phyloP scores from a whole-genome alignment of 2,113 vertebrate species.

The Sturnira hondurensis region DNA sequence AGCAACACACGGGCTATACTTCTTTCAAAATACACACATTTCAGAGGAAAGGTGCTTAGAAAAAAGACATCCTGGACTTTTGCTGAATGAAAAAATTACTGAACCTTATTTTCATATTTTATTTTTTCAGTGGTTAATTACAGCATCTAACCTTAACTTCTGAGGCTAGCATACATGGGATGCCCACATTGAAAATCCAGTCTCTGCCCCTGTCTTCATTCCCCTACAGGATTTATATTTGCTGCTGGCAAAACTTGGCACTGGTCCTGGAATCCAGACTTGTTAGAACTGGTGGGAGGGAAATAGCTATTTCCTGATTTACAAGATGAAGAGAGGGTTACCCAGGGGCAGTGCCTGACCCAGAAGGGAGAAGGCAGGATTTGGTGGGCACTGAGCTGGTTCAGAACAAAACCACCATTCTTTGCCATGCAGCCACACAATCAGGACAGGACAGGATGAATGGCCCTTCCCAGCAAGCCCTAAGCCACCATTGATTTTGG shows the following conservation, averaged over 20 bases:
- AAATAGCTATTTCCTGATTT: not conserved
- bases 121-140: not conserved
- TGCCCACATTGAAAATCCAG: not conserved
- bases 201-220: not conserved
- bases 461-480: not conserved
- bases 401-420: not conserved
- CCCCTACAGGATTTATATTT: not conserved
- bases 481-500: not conserved
- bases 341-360: accelerated
- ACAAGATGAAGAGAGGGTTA: not conserved
- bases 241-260: not conserved
- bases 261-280: not conserved
- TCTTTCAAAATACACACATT: constrained; percentile 56
- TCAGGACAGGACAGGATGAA: not conserved
- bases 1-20: not conserved
- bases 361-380: not conserved
- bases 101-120: not conserved
- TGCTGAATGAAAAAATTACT: constrained; percentile 1
- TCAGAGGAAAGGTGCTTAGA: not conserved
- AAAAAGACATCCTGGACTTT: constrained; percentile 11
- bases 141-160: not conserved
- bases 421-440: not conserved
- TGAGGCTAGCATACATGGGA: not conserved
- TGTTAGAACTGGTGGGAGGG: not conserved
- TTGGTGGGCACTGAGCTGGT: not conserved